These are phyloP conservation scores for Cylloceria caligata DNA, from an alignment of 2,888 invertebrate species.

Conservation along the genomic window DNA sequence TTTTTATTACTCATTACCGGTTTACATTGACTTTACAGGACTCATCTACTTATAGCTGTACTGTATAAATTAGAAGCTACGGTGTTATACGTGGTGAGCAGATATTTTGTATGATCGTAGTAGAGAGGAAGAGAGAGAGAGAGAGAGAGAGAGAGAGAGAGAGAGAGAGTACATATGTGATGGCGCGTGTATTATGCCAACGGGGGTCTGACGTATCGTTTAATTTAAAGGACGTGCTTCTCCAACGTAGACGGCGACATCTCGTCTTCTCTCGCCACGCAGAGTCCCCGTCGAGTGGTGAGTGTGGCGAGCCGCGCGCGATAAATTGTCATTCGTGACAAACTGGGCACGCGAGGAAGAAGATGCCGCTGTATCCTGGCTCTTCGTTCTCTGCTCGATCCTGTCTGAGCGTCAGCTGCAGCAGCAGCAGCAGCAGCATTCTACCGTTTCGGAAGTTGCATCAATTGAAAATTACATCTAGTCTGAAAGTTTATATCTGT, in stretches of 20 bases:
- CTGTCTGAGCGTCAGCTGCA: background rate
- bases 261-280: constrained; percentile 67
- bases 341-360: constrained; percentile 75
- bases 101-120: constrained; percentile 5
- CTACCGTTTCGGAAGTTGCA: background rate
- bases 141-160: background rate
- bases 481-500: background rate
- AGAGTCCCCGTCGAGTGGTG: constrained; percentile 61
- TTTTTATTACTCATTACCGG: constrained; percentile 16
- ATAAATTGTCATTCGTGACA: constrained; percentile 78
- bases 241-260: constrained; percentile 55
- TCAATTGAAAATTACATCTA: background rate
- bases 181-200: constrained; percentile 63
- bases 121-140: constrained; percentile 1
- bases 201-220: constrained; percentile 66
- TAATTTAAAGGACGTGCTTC: constrained; percentile 62
- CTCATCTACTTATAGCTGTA: constrained; percentile 34
- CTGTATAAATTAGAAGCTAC: constrained; percentile 62
- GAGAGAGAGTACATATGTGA: constrained; percentile 51
- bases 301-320: constrained; percentile 67
- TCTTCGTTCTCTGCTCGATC: constrained; percentile 29
- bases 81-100: background rate
- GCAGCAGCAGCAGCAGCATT: background rate
- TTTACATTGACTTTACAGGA: constrained; percentile 36
- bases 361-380: constrained; percentile 44